Conservation (phyloP, 2,113 vertebrate species). For the Cinclus cinclus region DNA sequence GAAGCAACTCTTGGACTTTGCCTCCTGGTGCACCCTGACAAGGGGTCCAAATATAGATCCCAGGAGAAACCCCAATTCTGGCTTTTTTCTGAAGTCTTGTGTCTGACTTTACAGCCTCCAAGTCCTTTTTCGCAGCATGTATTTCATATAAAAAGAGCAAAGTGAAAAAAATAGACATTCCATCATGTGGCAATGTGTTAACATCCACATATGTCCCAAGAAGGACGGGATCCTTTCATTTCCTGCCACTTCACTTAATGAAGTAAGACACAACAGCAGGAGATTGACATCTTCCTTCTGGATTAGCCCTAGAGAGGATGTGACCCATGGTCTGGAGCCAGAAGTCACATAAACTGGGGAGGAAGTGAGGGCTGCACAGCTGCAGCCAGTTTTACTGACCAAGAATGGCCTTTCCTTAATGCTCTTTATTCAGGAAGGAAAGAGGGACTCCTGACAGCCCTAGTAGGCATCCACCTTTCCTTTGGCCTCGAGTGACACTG, state of each 20-base stretch:
- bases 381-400: not conserved
- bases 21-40: not conserved
- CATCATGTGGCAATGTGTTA: constrained; percentile 62
- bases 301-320: constrained; percentile 49
- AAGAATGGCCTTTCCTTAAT: not conserved
- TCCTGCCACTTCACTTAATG: constrained; percentile 60
- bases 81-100: not conserved
- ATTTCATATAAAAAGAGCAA: constrained; percentile 64
- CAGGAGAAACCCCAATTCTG: not conserved
- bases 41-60: not conserved
- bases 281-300: constrained; percentile 63
- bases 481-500: not conserved
- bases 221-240: constrained; percentile 56
- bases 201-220: constrained; percentile 65
- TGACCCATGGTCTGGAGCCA: constrained; percentile 56
- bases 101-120: constrained; percentile 42
- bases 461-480: not conserved
- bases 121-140: constrained; percentile 1
- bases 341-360: constrained; percentile 2
- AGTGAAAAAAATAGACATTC: constrained; percentile 53
- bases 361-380: not conserved
- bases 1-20: not conserved
- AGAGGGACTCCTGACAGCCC: not conserved
- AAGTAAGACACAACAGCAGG: constrained; percentile 63
- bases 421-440: not conserved